Conservation (phyloP, 1,140 invertebrate species). For the Protaetia brevitarsis region DNA sequence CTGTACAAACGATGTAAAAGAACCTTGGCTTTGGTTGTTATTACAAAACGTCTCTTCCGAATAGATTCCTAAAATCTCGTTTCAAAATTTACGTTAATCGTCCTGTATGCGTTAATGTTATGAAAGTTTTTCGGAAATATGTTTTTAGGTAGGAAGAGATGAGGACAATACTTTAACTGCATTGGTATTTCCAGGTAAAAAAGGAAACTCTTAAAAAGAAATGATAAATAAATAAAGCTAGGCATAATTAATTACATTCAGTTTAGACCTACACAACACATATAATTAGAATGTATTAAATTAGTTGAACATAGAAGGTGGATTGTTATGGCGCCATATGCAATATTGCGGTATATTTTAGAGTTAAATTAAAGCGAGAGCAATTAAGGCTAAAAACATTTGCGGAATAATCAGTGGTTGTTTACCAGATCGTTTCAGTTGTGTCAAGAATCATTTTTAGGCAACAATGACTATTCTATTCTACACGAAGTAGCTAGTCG, state of each 20-base stretch:
- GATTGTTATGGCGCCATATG: neutral
- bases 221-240: slow-evolving; percentile 6
- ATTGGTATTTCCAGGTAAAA: slow-evolving; percentile 4
- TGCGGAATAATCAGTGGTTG: too few species aligned
- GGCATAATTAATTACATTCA: slow-evolving; percentile 8
- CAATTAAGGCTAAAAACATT: too few species aligned
- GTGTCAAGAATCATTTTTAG: too few species aligned
- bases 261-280: neutral
- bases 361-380: neutral
- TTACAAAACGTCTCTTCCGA: slow-evolving; percentile 3
- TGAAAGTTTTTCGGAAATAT: neutral
- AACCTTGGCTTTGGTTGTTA: too few species aligned
- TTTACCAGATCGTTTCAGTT: too few species aligned
- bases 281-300: too few species aligned
- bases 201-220: neutral
- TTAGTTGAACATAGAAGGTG: slow-evolving; percentile 16
- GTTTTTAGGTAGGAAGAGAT: neutral
- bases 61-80: too few species aligned
- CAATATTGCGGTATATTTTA: slow-evolving; percentile 3
- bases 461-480: too few species aligned
- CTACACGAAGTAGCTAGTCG: too few species aligned
- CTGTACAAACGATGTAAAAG: too few species aligned
- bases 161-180: neutral
- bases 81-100: too few species aligned
- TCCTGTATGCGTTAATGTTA: too few species aligned